These are phyloP conservation scores for Diarsia mendica DNA, from an alignment of 2,888 invertebrate species.

Conservation along the genomic window DNA sequence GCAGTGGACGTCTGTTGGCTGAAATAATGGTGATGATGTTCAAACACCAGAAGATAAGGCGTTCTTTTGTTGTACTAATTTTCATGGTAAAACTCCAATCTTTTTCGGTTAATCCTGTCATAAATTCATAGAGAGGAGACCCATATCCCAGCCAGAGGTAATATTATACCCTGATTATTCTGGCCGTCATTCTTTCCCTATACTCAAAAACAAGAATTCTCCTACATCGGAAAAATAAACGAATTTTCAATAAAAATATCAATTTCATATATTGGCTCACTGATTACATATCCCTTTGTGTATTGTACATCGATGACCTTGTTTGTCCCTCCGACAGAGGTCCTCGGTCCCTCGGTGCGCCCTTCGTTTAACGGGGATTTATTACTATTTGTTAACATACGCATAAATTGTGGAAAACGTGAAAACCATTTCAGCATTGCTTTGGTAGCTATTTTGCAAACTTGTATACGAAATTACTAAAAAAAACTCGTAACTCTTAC, in stretches of 20 bases:
- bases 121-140: background rate
- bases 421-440: slow-evolving; percentile 10
- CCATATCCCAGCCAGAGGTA: background rate
- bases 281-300: slow-evolving; percentile 23
- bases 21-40: no score
- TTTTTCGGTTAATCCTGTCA: background rate
- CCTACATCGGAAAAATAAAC: background rate
- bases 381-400: slow-evolving; percentile 18
- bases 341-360: slow-evolving; percentile 7
- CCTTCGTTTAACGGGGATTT: slow-evolving; percentile 18
- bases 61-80: background rate
- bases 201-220: background rate
- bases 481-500: no score
- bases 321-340: slow-evolving; percentile 22
- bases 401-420: slow-evolving; percentile 19
- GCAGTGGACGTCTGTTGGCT: no score
- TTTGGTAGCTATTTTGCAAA: background rate
- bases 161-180: background rate
- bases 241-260: slow-evolving; percentile 30
- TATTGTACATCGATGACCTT: slow-evolving; percentile 19
- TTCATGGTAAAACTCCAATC: no score
- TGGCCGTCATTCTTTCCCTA: background rate
- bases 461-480: background rate
- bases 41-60: background rate
- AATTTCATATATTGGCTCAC: slow-evolving; percentile 28